phyloP scores from a whole-genome alignment of 2,113 vertebrate genomes.

The Paradisaea rubra region DNA sequence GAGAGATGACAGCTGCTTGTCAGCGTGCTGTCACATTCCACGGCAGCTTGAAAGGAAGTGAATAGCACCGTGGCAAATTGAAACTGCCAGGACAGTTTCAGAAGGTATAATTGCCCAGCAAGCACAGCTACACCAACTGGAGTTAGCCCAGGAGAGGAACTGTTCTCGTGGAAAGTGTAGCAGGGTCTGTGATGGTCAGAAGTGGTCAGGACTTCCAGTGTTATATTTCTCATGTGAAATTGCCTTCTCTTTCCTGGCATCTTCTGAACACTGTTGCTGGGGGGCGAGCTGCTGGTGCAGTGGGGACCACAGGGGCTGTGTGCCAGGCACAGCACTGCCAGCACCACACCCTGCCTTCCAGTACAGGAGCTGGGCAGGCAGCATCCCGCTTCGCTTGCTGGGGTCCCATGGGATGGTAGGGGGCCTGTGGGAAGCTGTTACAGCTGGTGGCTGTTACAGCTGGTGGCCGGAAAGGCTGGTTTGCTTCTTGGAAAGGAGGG shows the following conservation, averaged over 20 bases:
- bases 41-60: background rate
- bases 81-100: background rate
- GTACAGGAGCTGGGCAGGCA: background rate
- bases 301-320: rapidly evolving
- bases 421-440: background rate
- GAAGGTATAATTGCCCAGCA: background rate
- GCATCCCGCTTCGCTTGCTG: background rate
- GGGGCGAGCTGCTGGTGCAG: background rate
- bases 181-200: background rate
- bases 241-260: background rate
- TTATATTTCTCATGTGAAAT: rapidly evolving
- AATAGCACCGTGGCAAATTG: slow-evolving; percentile 2
- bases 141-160: background rate
- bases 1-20: background rate
- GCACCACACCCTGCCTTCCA: background rate
- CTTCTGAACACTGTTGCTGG: background rate
- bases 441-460: background rate
- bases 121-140: background rate
- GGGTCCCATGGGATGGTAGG: background rate
- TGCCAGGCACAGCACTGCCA: background rate
- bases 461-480: background rate
- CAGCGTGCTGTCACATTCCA: background rate
- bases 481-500: background rate
- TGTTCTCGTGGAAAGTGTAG: background rate
- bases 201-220: rapidly evolving